Percentiles rank a stretch among this genome's conserved stretches.
These are phyloP conservation scores for Entosphenus tridentatus DNA, from an alignment of 2,113 vertebrate species.

Conservation along the genomic window DNA sequence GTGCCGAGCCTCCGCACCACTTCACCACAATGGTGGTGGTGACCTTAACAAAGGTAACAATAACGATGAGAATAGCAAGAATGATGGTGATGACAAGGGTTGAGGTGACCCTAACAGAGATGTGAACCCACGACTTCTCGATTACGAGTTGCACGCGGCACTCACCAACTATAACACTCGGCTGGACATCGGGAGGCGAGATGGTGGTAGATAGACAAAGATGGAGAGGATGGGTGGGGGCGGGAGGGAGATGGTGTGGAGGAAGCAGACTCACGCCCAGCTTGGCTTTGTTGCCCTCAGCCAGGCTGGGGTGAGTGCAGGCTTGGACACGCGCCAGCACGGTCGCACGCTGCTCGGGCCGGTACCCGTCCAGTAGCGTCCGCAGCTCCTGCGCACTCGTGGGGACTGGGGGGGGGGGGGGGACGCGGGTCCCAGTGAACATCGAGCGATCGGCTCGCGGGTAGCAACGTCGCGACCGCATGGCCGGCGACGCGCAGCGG, in stretches of 20 bases:
- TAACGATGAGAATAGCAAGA: too few species aligned
- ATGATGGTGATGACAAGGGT: too few species aligned
- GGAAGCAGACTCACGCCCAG: constrained; percentile 29
- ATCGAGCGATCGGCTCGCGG: neutral
- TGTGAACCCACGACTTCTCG: too few species aligned
- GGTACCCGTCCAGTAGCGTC: constrained; percentile 30
- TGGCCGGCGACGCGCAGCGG: neutral
- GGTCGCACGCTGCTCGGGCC: constrained; percentile 36
- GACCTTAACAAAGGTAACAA: too few species aligned
- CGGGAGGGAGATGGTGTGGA: neutral
- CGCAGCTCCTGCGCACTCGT: constrained; percentile 34
- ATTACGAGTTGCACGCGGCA: too few species aligned
- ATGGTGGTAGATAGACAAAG: too few species aligned
- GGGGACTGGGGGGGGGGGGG: constrained; percentile 26
- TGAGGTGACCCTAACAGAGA: too few species aligned
- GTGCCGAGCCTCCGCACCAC: too few species aligned
- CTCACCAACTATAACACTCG: too few species aligned
- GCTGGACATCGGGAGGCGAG: too few species aligned
- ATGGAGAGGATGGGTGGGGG: too few species aligned
- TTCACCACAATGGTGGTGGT: too few species aligned
- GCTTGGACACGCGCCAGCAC: constrained; percentile 63
- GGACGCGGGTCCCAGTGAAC: neutral
- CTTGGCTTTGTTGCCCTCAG: constrained; percentile 58
- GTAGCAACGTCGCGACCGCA: neutral
- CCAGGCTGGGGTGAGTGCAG: constrained; percentile 64